Percentiles rank a stretch among this genome's conserved stretches.
phyloP scores from a whole-genome alignment of 2,113 vertebrate species.

The Furnarius figulus region DNA sequence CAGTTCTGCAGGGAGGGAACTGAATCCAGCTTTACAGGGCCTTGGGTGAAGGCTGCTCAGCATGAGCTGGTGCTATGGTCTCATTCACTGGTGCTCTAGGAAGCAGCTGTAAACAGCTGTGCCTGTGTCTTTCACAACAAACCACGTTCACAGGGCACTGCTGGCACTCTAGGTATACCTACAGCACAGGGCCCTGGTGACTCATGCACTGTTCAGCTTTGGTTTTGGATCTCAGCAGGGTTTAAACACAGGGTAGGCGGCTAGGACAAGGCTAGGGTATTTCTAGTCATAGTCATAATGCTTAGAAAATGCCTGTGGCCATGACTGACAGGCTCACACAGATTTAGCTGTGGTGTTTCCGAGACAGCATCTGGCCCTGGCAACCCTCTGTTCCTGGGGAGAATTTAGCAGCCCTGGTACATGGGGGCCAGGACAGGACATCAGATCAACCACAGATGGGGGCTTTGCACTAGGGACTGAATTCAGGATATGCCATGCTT shows the following conservation, averaged over 20 bases:
- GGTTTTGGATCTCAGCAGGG: not conserved
- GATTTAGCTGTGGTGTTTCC: not conserved
- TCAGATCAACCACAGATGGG: not conserved
- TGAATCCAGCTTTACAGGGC: not conserved
- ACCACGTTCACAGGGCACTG: accelerated
- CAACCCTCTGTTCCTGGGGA: not conserved
- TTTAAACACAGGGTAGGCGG: not conserved
- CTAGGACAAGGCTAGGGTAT: not conserved
- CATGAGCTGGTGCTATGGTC: not conserved
- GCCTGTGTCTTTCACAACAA: not conserved
- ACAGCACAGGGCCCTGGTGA: not conserved
- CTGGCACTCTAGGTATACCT: not conserved
- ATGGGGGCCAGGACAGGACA: not conserved
- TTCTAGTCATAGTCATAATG: slow-evolving; percentile 11
- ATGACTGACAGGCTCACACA: not conserved
- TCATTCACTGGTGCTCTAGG: not conserved
- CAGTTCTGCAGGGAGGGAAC: not conserved
- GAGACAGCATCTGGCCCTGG: not conserved
- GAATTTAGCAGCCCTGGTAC: not conserved
- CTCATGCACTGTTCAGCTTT: not conserved
- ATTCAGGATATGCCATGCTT: not conserved
- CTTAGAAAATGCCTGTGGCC: not conserved
- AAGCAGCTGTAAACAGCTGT: not conserved
- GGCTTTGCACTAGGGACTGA: not conserved
- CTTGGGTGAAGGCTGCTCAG: not conserved